These are phyloP conservation scores for Aplodontia rufa DNA, from an alignment of 2,113 vertebrate genomes.

Conservation along the genomic window DNA sequence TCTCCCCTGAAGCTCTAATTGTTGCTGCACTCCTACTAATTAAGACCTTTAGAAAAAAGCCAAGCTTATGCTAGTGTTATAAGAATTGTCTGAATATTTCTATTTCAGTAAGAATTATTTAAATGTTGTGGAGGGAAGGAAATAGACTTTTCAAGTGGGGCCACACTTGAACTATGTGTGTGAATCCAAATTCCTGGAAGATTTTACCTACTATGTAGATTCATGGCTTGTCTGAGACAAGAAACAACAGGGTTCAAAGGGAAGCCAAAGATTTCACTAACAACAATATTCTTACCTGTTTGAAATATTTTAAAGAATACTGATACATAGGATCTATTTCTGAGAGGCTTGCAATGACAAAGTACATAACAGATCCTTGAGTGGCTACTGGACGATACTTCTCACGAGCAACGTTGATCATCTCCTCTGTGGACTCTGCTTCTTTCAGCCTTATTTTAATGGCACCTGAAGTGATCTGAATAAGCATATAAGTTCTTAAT, in stretches of 20 bases:
- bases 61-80: neutral
- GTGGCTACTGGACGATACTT: conserved; percentile 87
- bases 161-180: neutral
- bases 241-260: neutral
- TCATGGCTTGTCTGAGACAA: neutral
- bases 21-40: neutral
- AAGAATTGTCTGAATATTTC: neutral
- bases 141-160: neutral
- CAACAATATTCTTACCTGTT: conserved; percentile 80
- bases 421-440: conserved; percentile 86
- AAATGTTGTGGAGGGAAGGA: neutral
- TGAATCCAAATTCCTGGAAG: neutral
- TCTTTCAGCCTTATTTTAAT: conserved; percentile 87
- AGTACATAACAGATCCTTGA: conserved; percentile 87
- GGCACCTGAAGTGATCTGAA: conserved; percentile 86
- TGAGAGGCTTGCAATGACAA: conserved; percentile 88
- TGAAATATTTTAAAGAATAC: conserved; percentile 93
- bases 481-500: conserved; percentile 32
- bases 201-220: neutral
- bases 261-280: neutral
- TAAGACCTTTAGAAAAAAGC: neutral
- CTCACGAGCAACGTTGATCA: conserved; percentile 86
- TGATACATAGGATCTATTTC: conserved; percentile 92
- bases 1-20: neutral
- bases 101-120: neutral